A percentile compares a stretch with the other conserved stretches of the same genome.
These are phyloP conservation scores for Pteronotus mesoamericanus DNA, from an alignment of 2,797 vertebrate species.

Conservation along the genomic window DNA sequence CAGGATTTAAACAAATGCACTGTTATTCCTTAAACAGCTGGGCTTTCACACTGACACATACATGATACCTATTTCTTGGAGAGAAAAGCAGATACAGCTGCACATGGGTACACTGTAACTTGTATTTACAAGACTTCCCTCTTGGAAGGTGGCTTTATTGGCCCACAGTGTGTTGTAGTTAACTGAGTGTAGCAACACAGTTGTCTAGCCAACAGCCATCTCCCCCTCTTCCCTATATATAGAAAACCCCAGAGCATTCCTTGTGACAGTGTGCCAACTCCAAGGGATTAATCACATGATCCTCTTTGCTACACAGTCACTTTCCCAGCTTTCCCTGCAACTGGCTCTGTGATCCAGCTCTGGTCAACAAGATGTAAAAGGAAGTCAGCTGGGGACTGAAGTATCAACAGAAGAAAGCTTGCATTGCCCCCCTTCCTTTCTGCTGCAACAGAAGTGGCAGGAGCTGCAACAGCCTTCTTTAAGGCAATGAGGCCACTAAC, in stretches of 20 bases:
- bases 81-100: background rate
- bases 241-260: background rate
- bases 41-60: background rate
- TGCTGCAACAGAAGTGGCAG: background rate
- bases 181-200: background rate
- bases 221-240: background rate
- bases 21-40: constrained; percentile 4
- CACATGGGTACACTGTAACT: background rate
- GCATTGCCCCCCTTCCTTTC: background rate
- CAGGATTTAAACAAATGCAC: background rate
- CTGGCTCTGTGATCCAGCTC: background rate
- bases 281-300: background rate
- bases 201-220: background rate
- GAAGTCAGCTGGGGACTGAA: background rate
- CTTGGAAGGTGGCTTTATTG: background rate
- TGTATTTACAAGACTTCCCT: background rate
- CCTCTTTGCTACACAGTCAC: background rate
- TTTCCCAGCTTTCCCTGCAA: background rate
- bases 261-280: background rate
- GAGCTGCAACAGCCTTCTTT: background rate
- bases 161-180: background rate
- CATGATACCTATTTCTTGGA: background rate
- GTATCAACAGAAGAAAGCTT: background rate
- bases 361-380: background rate
- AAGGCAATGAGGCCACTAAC: background rate